Percentiles rank a stretch among this genome's conserved stretches.
Evolutionary conservation across 2,113 vertebrate genomes (phyloP).

Genomic region (Grantiella picta): DNA sequence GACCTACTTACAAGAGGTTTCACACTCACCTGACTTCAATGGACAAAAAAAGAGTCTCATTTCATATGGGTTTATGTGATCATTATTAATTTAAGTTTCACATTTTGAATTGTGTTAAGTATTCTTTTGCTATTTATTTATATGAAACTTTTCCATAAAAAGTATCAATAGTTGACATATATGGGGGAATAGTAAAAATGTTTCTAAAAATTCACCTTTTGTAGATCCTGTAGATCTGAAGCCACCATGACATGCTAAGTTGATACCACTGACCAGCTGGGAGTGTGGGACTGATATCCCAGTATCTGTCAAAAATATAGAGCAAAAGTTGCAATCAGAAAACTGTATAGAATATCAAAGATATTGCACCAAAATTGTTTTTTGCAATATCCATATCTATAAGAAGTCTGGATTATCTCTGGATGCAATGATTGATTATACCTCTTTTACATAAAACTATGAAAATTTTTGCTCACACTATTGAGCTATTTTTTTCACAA

Average conservation of each 20-base stretch:
- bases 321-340: background rate
- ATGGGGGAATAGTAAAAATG: background rate
- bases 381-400: background rate
- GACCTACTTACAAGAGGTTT: background rate
- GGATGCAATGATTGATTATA: background rate
- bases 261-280: background rate
- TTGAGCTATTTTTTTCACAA: background rate
- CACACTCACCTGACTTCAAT: background rate
- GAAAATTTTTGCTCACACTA: background rate
- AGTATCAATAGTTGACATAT: background rate
- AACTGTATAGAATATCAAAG: background rate
- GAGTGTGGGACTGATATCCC: background rate
- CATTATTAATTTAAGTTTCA: background rate
- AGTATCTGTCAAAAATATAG: background rate
- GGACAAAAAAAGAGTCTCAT: background rate
- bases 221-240: background rate
- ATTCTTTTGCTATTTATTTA: background rate
- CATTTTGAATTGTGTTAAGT: background rate
- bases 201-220: background rate
- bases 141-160: background rate
- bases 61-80: background rate
- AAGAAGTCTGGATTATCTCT: background rate
- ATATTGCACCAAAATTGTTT: background rate
- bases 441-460: background rate
- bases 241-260: no score